These are phyloP conservation scores for Eilema griseolum DNA, from an alignment of 2,888 invertebrate genomes.

Conservation along the genomic window DNA sequence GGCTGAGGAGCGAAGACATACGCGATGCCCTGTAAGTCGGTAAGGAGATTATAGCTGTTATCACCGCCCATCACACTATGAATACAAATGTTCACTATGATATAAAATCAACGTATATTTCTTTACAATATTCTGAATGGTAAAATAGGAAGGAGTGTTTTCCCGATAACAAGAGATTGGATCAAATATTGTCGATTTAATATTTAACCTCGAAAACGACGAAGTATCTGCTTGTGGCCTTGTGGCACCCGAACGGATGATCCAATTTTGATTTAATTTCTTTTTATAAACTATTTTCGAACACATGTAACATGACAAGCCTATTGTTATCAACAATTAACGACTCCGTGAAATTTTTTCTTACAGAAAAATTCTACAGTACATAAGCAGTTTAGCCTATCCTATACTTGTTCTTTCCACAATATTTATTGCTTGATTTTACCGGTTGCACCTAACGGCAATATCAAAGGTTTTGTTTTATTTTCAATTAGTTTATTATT, in stretches of 20 bases:
- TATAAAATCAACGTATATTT: not conserved
- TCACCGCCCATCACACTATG: constrained; percentile 24
- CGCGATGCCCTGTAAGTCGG: constrained; percentile 39
- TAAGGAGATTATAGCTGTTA: constrained; percentile 45
- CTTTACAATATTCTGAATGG: not conserved
- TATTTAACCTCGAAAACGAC: not conserved
- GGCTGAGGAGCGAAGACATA: constrained; percentile 45
- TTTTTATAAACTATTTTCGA: no score
- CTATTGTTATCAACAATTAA: not conserved
- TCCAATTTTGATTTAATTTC: no score
- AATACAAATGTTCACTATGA: constrained; percentile 4
- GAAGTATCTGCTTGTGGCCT: no score
- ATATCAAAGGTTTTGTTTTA: no score
- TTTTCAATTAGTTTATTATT: no score
- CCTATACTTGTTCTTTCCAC: no score
- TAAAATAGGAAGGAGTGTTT: not conserved
- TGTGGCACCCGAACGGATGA: no score
- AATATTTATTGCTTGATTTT: no score
- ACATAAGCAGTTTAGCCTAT: no score
- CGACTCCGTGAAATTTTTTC: not conserved
- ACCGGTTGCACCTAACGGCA: no score
- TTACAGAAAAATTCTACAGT: not conserved
- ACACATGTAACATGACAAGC: no score
- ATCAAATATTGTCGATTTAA: not conserved
- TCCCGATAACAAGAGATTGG: not conserved